These are phyloP conservation scores for Xestobium rufovillosum DNA, from an alignment of 2,888 invertebrate species.

Conservation along the genomic window DNA sequence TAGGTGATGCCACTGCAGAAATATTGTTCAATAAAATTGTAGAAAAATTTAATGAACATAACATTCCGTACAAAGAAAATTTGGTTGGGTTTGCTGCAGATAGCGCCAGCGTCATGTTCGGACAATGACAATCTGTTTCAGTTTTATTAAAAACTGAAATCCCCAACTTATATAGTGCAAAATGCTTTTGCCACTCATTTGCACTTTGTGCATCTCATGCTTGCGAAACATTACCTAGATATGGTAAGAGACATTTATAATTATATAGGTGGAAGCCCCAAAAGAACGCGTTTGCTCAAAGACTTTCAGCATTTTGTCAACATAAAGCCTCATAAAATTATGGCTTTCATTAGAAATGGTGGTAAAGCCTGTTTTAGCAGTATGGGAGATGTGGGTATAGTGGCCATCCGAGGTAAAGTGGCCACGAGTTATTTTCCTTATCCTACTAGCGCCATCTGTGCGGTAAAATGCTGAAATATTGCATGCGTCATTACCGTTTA, in stretches of 20 bases:
- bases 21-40: constrained; percentile 21
- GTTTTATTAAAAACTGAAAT: constrained; percentile 29
- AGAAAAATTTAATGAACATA: constrained; percentile 20
- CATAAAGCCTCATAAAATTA: constrained; percentile 28
- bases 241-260: constrained; percentile 27
- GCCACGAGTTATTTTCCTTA: too few species aligned
- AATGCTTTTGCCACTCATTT: constrained; percentile 35
- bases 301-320: constrained; percentile 28
- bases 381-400: too few species aligned
- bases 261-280: constrained; percentile 31
- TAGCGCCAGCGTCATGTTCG: constrained; percentile 36
- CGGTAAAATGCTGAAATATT: too few species aligned
- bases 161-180: constrained; percentile 31
- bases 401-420: too few species aligned
- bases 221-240: constrained; percentile 29
- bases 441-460: too few species aligned
- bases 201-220: constrained; percentile 32
- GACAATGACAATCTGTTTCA: constrained; percentile 28
- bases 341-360: too few species aligned
- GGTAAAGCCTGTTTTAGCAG: too few species aligned
- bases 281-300: constrained; percentile 25
- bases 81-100: constrained; percentile 35
- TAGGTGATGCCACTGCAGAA: constrained; percentile 21
- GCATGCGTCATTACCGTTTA: too few species aligned
- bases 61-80: constrained; percentile 29